Evolutionary conservation across 2,113 vertebrate species (phyloP).

Genomic region (Xenopus tropicalis): UCB_Xtro_10.0 CM004450.2:86638001-86638500

Average conservation of each 20-base stretch:
- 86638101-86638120: slow-evolving; percentile 89
- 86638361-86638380: not conserved
- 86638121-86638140: slow-evolving; percentile 72
- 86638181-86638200: not conserved
- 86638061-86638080: slow-evolving; percentile 88
- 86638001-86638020: slow-evolving; percentile 85
- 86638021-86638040: slow-evolving; percentile 71
- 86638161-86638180: not conserved
- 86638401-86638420: not conserved
- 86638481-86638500: no score
- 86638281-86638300: not conserved
- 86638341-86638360: not conserved
- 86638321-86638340: not conserved
- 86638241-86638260: not conserved
- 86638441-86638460: no score
- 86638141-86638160: not conserved
- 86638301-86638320: not conserved
- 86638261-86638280: not conserved
- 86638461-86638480: no score
- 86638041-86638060: slow-evolving; percentile 70
- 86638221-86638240: not conserved
- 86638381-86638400: not conserved
- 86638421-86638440: no score
- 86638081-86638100: slow-evolving; percentile 97
- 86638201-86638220: not conserved